These are phyloP conservation scores for Bothrops alternatus DNA, from an alignment of 2,797 vertebrate species.

Conservation along the genomic window DNA sequence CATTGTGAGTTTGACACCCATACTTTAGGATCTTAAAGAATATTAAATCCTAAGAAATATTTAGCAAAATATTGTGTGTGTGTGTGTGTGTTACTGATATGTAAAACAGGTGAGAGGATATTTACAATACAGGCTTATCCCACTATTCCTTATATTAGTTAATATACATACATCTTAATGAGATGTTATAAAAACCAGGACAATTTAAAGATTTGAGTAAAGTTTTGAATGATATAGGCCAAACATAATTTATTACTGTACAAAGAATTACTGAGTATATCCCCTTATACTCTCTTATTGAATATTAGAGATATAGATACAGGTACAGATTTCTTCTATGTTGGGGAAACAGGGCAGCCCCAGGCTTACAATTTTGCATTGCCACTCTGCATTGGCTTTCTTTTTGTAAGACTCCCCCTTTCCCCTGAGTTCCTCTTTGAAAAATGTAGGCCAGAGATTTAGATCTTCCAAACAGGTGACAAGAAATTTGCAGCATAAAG, in stretches of 20 bases:
- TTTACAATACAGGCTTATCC: neutral
- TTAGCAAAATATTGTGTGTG: no score
- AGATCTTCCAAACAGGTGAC: neutral
- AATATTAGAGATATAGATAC: neutral
- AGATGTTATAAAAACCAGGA: neutral
- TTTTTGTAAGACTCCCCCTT: neutral
- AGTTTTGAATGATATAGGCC: no score
- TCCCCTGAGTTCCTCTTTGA: neutral
- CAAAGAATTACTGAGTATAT: neutral
- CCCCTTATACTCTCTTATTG: neutral
- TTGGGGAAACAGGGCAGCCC: neutral
- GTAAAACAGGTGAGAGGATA: neutral
- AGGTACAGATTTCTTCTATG: neutral
- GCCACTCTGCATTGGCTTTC: neutral
- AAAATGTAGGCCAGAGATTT: neutral
- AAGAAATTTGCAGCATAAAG: neutral
- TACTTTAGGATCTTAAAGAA: no score
- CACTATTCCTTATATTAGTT: neutral
- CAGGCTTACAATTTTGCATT: neutral
- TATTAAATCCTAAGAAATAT: no score
- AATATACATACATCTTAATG: neutral
- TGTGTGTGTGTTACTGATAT: neutral
- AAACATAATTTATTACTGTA: neutral
- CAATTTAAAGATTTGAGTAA: neutral
- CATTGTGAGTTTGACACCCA: no score